Evolutionary conservation across 2,888 invertebrate species (phyloP).

Genomic region (Yponomeuta cagnagella): DNA sequence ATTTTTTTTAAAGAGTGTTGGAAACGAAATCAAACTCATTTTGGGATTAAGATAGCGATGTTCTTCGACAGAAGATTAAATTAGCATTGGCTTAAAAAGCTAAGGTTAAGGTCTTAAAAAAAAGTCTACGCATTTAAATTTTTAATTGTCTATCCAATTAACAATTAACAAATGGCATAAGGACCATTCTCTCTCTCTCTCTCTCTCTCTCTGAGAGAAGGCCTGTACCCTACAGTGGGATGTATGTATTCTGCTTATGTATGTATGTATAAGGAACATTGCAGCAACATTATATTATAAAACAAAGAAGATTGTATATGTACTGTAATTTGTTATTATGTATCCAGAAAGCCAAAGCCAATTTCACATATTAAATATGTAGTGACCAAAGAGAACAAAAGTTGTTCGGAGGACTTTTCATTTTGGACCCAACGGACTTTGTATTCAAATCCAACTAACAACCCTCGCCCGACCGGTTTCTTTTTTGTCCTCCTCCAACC

Average conservation of each 20-base stretch:
- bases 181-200: too few relatives aligned
- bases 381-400: not conserved
- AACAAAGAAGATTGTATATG: too few relatives aligned
- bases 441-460: not conserved
- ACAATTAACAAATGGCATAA: too few relatives aligned
- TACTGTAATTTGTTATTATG: too few relatives aligned
- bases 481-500: slow-evolving; percentile 28
- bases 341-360: not conserved
- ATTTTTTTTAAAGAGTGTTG: not conserved
- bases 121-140: too few relatives aligned
- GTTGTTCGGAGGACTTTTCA: not conserved
- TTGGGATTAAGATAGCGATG: slow-evolving; percentile 33
- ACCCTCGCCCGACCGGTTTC: slow-evolving; percentile 40
- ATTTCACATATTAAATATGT: not conserved
- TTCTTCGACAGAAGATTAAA: slow-evolving; percentile 19
- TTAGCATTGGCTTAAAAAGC: slow-evolving; percentile 6
- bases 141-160: too few relatives aligned
- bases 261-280: too few relatives aligned
- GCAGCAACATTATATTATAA: too few relatives aligned
- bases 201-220: too few relatives aligned
- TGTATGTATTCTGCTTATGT: too few relatives aligned
- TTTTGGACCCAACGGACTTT: slow-evolving; percentile 8
- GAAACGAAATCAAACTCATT: slow-evolving; percentile 21
- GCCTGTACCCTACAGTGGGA: too few relatives aligned
- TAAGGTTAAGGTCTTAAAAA: too few relatives aligned